Conservation (phyloP, 2,113 vertebrate species). For the Rattus norvegicus region GRCr8 NC_086036.1:75302001-75302500, state of each 20-base stretch:
- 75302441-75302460: background rate
- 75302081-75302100: conserved; percentile 33
- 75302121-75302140: background rate
- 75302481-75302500: conserved; percentile 17
- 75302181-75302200: background rate
- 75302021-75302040: background rate
- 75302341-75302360: background rate
- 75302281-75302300: background rate
- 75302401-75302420: background rate
- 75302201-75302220: background rate
- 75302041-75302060: background rate
- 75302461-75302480: background rate
- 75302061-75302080: background rate
- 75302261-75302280: background rate
- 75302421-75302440: background rate
- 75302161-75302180: background rate
- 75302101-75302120: background rate
- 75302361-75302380: background rate
- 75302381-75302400: background rate
- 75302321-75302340: background rate
- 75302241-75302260: background rate
- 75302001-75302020: background rate
- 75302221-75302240: background rate
- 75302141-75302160: background rate
- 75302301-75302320: background rate